Evolutionary conservation across 2,888 invertebrate genomes (phyloP), one percentile per base, ranked within the genome.

Genomic region (Gastrophysa polygoni): DNA sequence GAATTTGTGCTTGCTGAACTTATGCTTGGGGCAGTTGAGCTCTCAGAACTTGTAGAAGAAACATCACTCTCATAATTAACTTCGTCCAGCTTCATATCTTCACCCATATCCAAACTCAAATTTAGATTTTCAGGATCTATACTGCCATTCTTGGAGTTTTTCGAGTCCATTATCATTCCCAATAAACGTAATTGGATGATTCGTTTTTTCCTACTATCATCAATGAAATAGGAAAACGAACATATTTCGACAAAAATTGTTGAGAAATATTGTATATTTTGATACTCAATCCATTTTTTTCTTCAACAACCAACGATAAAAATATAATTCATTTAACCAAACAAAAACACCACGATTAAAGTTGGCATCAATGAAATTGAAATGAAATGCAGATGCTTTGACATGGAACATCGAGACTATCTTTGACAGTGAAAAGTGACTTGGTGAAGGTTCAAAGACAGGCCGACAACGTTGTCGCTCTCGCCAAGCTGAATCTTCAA

Each of bases 51-150:
- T 48, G 90, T 90, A 67, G 93, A 93, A 54, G 93, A 93, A 28
- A 95, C 93, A 83, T 96, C 95, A 81, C 95, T 95, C 79, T 94
- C 94, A 76, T 92, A 93, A 73, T 88, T 89, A 63, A 87, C 88
- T 74, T 91, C 91, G 69, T 89, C 90, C 66, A 90, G 87, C 79
- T 92, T 91, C 66, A 92, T 83, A 78, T 92, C 92, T 77, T 92
- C 92, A 48, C 89, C 90, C 79, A 91, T 91, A 80, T 92, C 91
- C 59, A 80, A 69, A 59, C 76, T 74, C 63, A 82, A 71, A 68
- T 80, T 80, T 52, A 81, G 74, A 67, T 82, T 81, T 74, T 81
- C 81, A 64, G 77, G 72, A 73, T 82, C 82, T 66, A 79, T 69
- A 76, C 77, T 79, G 68, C 80, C 79, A 76, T 81, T 82, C 74